These are phyloP conservation scores for Eupsittula cactorum DNA, from an alignment of 2,113 vertebrate genomes.

Conservation along the genomic window DNA sequence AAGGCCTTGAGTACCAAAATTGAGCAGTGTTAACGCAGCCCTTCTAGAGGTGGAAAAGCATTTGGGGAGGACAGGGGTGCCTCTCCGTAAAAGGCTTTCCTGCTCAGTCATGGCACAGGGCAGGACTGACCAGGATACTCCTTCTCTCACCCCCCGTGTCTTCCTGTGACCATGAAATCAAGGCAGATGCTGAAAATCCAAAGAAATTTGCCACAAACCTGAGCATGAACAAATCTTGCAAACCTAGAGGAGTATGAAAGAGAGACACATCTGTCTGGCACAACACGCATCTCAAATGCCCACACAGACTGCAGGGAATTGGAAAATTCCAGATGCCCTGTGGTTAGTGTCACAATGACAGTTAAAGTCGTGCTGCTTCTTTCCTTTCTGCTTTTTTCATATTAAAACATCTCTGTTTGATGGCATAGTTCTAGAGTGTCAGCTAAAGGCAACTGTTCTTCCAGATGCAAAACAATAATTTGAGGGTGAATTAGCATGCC, in stretches of 20 bases:
- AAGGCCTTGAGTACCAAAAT: not conserved
- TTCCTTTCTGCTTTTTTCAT: not conserved
- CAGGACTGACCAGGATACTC: not conserved
- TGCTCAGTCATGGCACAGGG: not conserved
- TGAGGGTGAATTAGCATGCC: not conserved
- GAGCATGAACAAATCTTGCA: not conserved
- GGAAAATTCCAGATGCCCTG: not conserved
- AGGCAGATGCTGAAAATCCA: not conserved
- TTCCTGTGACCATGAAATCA: not conserved
- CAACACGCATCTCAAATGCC: not conserved
- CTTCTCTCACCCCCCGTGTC: fast-evolving
- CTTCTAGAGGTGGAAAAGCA: not conserved
- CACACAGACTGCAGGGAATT: not conserved
- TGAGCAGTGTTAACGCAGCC: not conserved
- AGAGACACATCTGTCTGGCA: not conserved
- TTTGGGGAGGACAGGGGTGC: too few relatives aligned
- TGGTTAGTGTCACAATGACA: not conserved
- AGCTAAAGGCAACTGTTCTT: not conserved
- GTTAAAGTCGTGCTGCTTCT: not conserved
- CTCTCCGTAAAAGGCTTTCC: not conserved
- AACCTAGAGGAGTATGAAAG: not conserved
- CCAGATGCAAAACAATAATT: not conserved
- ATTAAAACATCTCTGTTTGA: not conserved
- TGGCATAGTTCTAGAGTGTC: not conserved
- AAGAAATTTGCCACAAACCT: not conserved